Conservation (phyloP, 2,888 invertebrate species). For the Colletes collaris region DNA sequence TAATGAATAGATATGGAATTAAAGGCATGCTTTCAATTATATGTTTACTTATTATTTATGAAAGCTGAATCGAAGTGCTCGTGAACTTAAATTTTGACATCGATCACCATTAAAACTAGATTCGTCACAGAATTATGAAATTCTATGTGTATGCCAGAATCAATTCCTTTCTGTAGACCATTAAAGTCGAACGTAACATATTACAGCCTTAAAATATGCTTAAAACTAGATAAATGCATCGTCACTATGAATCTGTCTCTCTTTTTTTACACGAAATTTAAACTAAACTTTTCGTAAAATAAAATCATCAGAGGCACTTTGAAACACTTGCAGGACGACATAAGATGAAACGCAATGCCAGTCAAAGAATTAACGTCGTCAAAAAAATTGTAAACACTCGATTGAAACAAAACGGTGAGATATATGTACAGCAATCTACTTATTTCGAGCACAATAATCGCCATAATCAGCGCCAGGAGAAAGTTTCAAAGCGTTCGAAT, state of each 20-base stretch:
- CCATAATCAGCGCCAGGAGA: constrained; percentile 1
- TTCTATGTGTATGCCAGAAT: too few relatives aligned
- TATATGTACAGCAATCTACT: constrained; percentile 1
- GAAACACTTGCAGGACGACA: background rate
- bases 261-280: background rate
- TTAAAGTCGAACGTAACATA: background rate
- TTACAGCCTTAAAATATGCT: background rate
- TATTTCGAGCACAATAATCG: constrained; percentile 16
- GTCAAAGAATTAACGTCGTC: constrained; percentile 11
- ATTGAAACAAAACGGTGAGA: constrained; percentile 1
- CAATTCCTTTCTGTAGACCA: too few relatives aligned
- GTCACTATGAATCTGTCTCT: background rate
- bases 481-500: constrained; percentile 25
- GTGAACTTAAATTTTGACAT: too few relatives aligned
- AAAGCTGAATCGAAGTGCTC: too few relatives aligned
- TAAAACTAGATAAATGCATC: background rate
- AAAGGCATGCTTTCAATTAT: too few relatives aligned
- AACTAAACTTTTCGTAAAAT: background rate
- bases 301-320: too few relatives aligned
- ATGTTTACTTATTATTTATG: too few relatives aligned
- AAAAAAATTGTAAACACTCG: background rate
- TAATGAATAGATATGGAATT: too few relatives aligned
- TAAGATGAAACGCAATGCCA: background rate
- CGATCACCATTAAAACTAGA: too few relatives aligned
- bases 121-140: too few relatives aligned